Base-by-base conservation (phyloP, 2,888 invertebrate species). In the Drosophila eohydei region DNA sequence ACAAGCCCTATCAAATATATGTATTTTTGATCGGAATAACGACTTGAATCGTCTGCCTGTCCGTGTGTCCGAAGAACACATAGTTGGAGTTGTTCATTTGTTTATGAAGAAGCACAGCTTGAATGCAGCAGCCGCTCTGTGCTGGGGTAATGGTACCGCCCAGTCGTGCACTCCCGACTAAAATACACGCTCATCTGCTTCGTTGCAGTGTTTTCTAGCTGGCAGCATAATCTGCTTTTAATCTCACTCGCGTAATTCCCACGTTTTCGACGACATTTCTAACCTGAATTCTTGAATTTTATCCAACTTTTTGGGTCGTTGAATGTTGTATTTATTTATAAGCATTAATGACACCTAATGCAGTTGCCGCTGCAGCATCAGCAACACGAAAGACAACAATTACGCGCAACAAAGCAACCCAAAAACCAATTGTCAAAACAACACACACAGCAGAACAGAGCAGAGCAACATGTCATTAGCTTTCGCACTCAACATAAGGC, bases 331-430 rank as follows among this genome's bases (percentile, higher is more conserved):
- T 87, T 71, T 86, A 75, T 90, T 83, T 87, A 90, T 89, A 83
- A 86, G 87, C 89, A 81, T 86, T 87, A 87, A 90, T 79, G 89
- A 83, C 75, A 80, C 83, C 79, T 81, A 89, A 89, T 78, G 74
- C 72, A 62, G 55, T 63, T 57, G 72, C 43, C 55, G 64, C 51
- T 30, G 32, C 62, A 66, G 66, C 74, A 70, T 48, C 58, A 30
- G 55, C 51, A 51, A 68, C 71, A 74, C 63, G 66, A 69, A 38
- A 80, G 56, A 64, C 60, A 71, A 57, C 74, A 71, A 71, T 78
- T 78, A 62, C 55, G 48, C 9, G 28, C 28, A 56, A 57, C 56
- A 66, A 40, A 74, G 62, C 64, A 68, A 67, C 78, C 64, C 68
- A 66, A 52, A 64, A 76, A 69, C 44, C 86, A 88, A 90, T 87